These are phyloP conservation scores for Venturia canescens DNA, from an alignment of 1,140 invertebrate species.

Conservation along the genomic window DNA sequence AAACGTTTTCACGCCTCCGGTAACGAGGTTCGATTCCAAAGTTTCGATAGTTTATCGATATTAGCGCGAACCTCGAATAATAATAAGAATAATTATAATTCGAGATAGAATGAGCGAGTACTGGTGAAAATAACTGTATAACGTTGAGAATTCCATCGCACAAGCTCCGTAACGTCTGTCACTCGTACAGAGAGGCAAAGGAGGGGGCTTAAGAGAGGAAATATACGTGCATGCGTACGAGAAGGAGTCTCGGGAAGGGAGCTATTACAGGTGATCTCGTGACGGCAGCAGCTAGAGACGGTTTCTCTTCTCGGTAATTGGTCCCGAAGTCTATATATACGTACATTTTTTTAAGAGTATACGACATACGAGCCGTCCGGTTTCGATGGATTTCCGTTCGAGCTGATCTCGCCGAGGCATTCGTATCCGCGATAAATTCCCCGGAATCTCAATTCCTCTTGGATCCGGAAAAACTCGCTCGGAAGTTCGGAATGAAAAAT, in stretches of 20 bases:
- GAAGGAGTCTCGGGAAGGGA: neutral
- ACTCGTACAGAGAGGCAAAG: neutral
- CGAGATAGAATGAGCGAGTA: neutral
- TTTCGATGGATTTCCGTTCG: too few relatives aligned
- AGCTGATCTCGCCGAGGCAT: too few relatives aligned
- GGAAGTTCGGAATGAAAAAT: too few relatives aligned
- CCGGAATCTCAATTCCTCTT: too few relatives aligned
- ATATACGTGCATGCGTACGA: conserved; percentile 10
- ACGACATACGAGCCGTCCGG: too few relatives aligned
- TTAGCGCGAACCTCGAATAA: too few relatives aligned
- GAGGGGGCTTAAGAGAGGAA: neutral
- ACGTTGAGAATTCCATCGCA: neutral
- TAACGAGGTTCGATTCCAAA: too few relatives aligned
- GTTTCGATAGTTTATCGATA: too few relatives aligned
- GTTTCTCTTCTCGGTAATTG: conserved; percentile 30
- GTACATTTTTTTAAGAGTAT: neutral
- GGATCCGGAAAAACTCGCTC: too few relatives aligned
- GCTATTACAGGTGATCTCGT: conserved; percentile 35
- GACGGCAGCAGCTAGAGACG: conserved; percentile 16
- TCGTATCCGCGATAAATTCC: too few relatives aligned
- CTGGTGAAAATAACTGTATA: conserved; percentile 4
- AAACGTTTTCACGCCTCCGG: too few relatives aligned
- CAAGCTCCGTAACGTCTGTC: conserved; percentile 2
- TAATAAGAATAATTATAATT: too few relatives aligned
- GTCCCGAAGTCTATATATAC: conserved; percentile 5